phyloP scores from a whole-genome alignment of 2,113 vertebrate genomes.

The Oceanites oceanicus region DNA sequence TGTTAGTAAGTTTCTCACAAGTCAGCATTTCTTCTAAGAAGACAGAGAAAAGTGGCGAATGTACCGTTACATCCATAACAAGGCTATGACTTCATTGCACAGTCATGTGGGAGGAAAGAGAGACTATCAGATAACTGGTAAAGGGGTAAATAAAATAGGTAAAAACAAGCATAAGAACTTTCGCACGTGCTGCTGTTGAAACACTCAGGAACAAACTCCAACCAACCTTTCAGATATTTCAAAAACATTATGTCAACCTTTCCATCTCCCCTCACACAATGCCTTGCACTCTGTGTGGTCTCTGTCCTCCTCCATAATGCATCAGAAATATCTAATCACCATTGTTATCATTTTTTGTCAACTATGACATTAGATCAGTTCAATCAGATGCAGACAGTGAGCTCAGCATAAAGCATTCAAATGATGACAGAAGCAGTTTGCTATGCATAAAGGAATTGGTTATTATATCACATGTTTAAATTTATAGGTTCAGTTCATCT shows the following conservation, averaged over 20 bases:
- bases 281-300: background rate
- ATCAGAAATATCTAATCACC: background rate
- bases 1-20: background rate
- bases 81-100: background rate
- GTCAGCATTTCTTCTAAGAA: background rate
- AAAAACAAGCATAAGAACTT: background rate
- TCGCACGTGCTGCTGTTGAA: background rate
- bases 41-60: background rate
- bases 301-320: background rate
- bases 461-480: constrained; percentile 66
- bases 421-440: constrained; percentile 37
- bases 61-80: background rate
- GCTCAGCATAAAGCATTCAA: constrained; percentile 48
- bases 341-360: background rate
- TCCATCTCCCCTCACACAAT: fast-evolving
- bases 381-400: constrained; percentile 36
- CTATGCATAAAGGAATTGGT: constrained; percentile 19
- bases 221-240: background rate
- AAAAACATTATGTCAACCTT: background rate
- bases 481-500: constrained; percentile 67
- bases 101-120: background rate
- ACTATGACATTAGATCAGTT: constrained; percentile 13
- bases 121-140: background rate
- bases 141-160: background rate
- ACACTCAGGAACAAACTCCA: background rate